Evolutionary conservation across 35 echinoderm and acorn worm genomes (phyloP), one percentile per base, ranked within the genome.

Genomic region (Ophioderma brevispina): DNA sequence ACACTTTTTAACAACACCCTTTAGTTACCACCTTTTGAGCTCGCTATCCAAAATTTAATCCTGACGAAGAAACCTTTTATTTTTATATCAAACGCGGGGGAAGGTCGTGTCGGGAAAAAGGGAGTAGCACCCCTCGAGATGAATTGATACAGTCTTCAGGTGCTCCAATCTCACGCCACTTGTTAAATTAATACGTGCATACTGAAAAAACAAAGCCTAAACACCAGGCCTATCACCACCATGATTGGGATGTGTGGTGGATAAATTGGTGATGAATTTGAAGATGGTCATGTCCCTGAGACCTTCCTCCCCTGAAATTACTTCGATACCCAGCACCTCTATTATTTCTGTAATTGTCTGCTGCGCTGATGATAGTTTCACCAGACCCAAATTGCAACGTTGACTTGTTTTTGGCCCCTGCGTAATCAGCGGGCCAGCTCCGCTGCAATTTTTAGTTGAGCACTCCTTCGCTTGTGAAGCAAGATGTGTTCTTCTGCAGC

Each of bases 401-500:
- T 86, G n/a, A n/a, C n/a, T n/a, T n/a, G 23, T 13, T 33, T 86
- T 86, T 86, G 33, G 32, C 78, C 78, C 78, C 35, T n/a, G n/a
- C n/a, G n/a, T 80, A 31, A 80, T 80, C 11, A 33, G n/a, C n/a
- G 14, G n/a, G 84, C 52, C n/a, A 86, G 32, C 38, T 86, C 52
- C 21, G 46, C 84, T 75, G 84, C 52, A 37, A 86, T n/a, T 25
- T 86, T 36, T 33, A 86, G 52, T 32, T 86, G 84, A 17, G 10
- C 23, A 18, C 84, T 35, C 63, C 50, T 35, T 86, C 84, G 31
- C 28, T 13, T 38, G 84, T 86, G 40, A 76, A 86, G 8, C 84
- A 86, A 32, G 50, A 31, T 37, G 56, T 23, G 37, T 86, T 86
- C 75, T 86, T 86, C 84, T 86, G 84, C 84, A 80, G 35, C 3